A percentile compares a stretch with the other conserved stretches of the same genome.
Conservation (phyloP, 2,797 vertebrate species). For the Lepus townsendii region DNA sequence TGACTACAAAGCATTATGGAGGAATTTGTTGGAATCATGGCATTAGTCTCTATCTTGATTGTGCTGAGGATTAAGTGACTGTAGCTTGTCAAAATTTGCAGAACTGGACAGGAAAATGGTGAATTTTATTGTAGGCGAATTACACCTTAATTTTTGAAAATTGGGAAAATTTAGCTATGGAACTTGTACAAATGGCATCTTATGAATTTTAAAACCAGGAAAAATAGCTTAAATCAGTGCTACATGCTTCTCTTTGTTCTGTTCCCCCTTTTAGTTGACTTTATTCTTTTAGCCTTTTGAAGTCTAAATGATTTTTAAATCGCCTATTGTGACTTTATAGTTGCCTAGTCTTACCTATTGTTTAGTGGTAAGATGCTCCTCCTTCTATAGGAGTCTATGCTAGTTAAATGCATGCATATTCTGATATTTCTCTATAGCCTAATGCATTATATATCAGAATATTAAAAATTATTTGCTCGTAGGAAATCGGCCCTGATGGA, state of each 20-base stretch:
- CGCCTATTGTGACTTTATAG: not conserved
- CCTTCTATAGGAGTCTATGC: conserved; percentile 50
- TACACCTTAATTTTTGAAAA: conserved; percentile 44
- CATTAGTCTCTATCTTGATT: conserved; percentile 47
- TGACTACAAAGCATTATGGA: not conserved
- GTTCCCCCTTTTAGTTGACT: conserved; percentile 22
- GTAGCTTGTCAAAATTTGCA: conserved; percentile 33
- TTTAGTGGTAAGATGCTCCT: not conserved
- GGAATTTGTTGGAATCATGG: conserved; percentile 23
- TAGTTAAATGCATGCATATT: conserved; percentile 52
- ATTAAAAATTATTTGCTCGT: conserved; percentile 70
- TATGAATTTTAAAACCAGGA: conserved; percentile 55
- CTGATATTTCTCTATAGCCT: conserved; percentile 54
- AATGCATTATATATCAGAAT: conserved; percentile 57
- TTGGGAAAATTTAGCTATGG: not conserved
- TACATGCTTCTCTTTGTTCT: conserved; percentile 34
- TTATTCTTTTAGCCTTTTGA: conserved; percentile 58
- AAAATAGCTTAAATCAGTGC: conserved; percentile 33
- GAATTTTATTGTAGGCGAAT: conserved; percentile 48
- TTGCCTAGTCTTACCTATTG: not conserved
- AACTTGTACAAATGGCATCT: conserved; percentile 47
- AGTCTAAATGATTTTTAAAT: conserved; percentile 60
- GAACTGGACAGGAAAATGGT: conserved; percentile 19
- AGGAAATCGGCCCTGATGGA: conserved; percentile 92
- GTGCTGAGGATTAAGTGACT: not conserved